These are phyloP conservation scores for Halichoerus grypus DNA, from an alignment of 2,113 vertebrate genomes.

Conservation along the genomic window DNA sequence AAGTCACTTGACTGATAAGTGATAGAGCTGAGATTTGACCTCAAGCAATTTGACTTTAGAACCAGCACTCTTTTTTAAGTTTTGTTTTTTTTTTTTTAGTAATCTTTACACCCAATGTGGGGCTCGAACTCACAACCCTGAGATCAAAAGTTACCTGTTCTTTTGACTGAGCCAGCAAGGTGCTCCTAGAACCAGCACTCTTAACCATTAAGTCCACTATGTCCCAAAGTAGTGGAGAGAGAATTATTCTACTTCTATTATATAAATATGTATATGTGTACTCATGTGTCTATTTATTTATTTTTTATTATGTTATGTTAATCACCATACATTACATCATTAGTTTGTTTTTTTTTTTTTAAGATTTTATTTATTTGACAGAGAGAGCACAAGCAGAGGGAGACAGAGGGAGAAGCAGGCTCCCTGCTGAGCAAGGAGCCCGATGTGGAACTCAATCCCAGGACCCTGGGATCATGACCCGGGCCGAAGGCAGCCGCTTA, in stretches of 20 bases:
- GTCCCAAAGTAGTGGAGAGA: background rate
- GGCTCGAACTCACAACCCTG: background rate
- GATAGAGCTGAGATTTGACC: background rate
- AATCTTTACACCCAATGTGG: background rate
- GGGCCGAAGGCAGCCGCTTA: too few relatives aligned
- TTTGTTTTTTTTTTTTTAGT: background rate
- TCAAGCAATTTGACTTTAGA: background rate
- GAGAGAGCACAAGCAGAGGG: too few relatives aligned
- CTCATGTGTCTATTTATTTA: background rate
- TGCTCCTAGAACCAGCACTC: background rate
- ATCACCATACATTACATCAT: too few relatives aligned
- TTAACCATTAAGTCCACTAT: background rate
- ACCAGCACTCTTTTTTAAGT: background rate
- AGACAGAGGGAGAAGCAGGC: too few relatives aligned
- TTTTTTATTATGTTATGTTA: too few relatives aligned
- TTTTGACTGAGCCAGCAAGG: background rate
- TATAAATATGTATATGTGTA: background rate
- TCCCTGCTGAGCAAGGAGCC: too few relatives aligned
- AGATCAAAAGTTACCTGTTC: background rate
- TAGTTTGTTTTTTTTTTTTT: too few relatives aligned
- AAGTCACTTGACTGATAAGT: background rate
- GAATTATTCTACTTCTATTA: background rate
- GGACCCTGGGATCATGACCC: too few relatives aligned
- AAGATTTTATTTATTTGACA: too few relatives aligned
- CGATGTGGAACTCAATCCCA: too few relatives aligned